Evolutionary conservation across 2,113 vertebrate species (phyloP).

Genomic region (Drymodes brunneopygia): DNA sequence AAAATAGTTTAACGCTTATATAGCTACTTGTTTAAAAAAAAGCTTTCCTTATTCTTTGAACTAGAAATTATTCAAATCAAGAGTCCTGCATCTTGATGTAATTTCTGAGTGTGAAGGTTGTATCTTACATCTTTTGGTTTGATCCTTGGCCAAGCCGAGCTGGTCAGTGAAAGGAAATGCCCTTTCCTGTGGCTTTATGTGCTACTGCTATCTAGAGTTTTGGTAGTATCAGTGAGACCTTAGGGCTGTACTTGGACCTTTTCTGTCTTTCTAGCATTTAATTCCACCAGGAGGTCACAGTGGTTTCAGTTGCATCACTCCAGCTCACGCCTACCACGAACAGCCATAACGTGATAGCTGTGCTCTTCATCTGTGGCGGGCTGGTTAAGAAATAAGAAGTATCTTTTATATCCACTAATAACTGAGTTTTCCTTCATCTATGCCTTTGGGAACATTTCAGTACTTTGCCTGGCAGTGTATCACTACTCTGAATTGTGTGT

Average conservation of each 20-base stretch:
- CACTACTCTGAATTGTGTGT: neutral
- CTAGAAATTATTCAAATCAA: neutral
- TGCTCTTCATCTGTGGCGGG: neutral
- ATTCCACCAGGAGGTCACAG: neutral
- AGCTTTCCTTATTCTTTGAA: neutral
- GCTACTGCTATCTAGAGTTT: neutral
- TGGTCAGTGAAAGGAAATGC: neutral
- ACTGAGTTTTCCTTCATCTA: neutral
- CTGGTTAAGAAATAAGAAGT: neutral
- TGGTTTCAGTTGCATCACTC: neutral
- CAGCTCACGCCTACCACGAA: fast-evolving
- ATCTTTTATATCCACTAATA: constrained; percentile 22
- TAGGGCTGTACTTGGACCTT: neutral
- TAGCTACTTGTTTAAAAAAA: neutral
- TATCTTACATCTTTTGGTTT: neutral
- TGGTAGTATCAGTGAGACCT: neutral
- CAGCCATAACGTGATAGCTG: fast-evolving
- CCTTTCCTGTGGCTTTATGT: neutral
- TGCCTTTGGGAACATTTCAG: constrained; percentile 45
- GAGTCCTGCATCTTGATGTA: neutral
- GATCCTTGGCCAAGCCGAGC: neutral
- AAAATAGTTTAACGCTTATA: neutral
- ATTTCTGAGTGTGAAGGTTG: neutral
- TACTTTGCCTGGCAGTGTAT: constrained; percentile 39
- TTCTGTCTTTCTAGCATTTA: neutral